These are phyloP conservation scores for Calypte anna DNA, from an alignment of 2,113 vertebrate genomes.

Conservation along the genomic window DNA sequence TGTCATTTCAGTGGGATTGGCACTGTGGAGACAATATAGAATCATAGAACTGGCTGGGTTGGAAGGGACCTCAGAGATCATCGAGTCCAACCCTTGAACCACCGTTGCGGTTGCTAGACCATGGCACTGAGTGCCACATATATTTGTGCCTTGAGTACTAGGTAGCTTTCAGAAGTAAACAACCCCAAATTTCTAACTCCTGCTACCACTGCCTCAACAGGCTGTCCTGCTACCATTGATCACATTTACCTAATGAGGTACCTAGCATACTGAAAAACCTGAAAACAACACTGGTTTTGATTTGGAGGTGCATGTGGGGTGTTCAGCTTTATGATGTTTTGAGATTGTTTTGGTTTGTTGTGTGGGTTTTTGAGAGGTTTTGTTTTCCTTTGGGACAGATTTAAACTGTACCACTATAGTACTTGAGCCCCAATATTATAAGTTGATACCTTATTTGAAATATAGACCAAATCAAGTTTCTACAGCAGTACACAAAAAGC, in stretches of 20 bases:
- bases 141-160: not conserved
- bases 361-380: no score
- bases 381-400: not conserved
- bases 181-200: not conserved
- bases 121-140: no score
- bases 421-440: not conserved
- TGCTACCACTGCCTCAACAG: not conserved
- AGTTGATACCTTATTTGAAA: not conserved
- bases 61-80: no score
- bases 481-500: not conserved
- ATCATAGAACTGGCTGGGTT: no score
- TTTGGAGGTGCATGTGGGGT: rapidly evolving
- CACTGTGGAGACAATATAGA: not conserved
- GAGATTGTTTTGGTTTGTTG: not conserved
- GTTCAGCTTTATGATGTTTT: not conserved
- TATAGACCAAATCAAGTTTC: not conserved
- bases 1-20: not conserved
- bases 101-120: no score
- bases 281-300: not conserved
- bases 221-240: not conserved
- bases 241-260: not conserved
- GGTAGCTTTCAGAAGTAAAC: not conserved
- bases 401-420: not conserved
- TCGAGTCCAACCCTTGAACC: no score
- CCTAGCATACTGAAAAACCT: not conserved